phyloP scores from a whole-genome alignment of 30 jellyfish, hydroid and myxozoan species.

The Mastigias papua region DNA sequence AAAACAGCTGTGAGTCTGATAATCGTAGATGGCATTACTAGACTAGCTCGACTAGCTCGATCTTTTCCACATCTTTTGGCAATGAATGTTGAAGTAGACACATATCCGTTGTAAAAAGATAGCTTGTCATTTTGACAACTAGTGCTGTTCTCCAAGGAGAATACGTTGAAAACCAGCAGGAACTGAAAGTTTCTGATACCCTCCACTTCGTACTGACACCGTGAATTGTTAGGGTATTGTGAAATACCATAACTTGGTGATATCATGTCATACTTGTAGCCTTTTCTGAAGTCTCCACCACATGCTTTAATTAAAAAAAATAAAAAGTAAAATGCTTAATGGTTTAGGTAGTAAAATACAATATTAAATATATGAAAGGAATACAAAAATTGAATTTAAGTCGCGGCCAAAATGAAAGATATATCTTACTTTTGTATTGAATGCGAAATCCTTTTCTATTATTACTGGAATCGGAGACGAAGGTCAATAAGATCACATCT shows the following conservation, averaged over 20 bases:
- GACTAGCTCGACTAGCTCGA: neutral
- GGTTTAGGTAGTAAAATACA: neutral
- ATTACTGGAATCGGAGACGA: neutral
- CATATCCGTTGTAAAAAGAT: neutral
- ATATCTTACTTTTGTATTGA: neutral
- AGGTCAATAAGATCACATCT: neutral
- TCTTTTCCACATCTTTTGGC: neutral
- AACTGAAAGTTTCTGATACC: neutral
- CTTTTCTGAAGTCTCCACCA: neutral
- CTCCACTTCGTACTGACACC: neutral
- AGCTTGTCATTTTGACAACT: neutral
- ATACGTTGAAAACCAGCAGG: neutral
- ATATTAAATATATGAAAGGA: neutral
- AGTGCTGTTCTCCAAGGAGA: neutral
- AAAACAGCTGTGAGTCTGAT: neutral
- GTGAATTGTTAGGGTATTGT: neutral
- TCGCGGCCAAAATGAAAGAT: neutral
- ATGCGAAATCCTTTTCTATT: neutral
- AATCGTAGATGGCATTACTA: neutral
- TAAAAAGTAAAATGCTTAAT: neutral
- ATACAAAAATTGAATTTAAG: neutral
- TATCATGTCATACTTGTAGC: neutral
- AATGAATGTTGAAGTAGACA: neutral
- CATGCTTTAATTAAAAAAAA: neutral
- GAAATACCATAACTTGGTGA: neutral